phyloP scores from a whole-genome alignment of 2,113 vertebrate species.

The Ailuropoda melanoleuca region DNA sequence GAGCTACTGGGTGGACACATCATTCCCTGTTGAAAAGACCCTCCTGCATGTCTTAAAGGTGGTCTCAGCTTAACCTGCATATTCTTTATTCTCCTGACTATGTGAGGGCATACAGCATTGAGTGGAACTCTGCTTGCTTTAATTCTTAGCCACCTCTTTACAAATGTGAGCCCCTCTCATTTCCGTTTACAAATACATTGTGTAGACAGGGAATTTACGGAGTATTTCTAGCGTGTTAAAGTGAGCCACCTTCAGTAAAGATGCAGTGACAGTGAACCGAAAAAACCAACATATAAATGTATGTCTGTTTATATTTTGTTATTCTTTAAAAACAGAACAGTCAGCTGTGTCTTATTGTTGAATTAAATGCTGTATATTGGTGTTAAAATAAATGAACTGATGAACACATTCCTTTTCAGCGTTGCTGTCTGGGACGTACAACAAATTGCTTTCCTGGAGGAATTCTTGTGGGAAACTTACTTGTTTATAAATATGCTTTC shows the following conservation, averaged over 20 bases:
- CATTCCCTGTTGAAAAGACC: neutral
- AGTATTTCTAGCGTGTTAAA: neutral
- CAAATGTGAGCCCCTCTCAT: neutral
- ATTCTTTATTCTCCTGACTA: neutral
- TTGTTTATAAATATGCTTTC: neutral
- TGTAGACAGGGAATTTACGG: neutral
- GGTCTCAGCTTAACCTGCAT: neutral
- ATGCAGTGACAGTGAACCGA: neutral
- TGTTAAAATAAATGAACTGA: neutral
- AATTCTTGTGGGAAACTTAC: neutral
- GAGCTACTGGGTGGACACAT: neutral
- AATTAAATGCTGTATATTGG: neutral
- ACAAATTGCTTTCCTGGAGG: constrained; percentile 30
- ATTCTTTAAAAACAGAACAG: neutral
- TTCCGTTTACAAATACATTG: neutral
- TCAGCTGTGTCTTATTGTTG: neutral
- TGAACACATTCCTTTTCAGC: neutral
- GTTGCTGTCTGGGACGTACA: constrained; percentile 23
- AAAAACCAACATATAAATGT: neutral
- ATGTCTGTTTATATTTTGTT: neutral
- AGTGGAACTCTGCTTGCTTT: neutral
- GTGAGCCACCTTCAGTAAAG: neutral
- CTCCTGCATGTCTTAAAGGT: neutral
- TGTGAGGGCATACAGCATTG: neutral
- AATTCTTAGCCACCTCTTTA: neutral